A percentile compares a stretch with the other conserved stretches of the same genome.
Evolutionary conservation across 2,113 vertebrate species (phyloP).

Genomic region (Connochaetes taurinus): DNA sequence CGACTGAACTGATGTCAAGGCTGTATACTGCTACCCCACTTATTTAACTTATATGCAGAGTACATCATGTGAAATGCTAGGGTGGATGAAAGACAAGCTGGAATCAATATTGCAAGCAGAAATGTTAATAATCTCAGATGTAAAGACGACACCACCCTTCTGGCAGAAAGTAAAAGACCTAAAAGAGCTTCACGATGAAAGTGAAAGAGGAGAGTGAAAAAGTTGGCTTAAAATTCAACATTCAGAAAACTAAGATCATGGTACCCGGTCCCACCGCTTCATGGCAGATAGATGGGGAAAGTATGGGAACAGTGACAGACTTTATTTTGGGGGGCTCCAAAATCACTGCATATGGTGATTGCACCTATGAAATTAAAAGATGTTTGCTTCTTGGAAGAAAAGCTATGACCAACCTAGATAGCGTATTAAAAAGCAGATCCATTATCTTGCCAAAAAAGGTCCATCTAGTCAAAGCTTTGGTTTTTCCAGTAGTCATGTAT

Average conservation of each 20-base stretch:
- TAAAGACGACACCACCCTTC: neutral
- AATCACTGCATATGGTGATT: neutral
- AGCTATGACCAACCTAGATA: neutral
- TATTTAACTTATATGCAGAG: neutral
- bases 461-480: neutral
- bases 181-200: neutral
- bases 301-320: neutral
- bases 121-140: neutral
- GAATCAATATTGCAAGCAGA: neutral
- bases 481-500: neutral
- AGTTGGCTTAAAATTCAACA: neutral
- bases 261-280: neutral
- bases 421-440: neutral
- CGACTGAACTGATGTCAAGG: neutral
- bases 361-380: neutral
- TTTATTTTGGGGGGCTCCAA: neutral
- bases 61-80: accelerated
- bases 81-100: neutral
- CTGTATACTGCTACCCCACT: neutral
- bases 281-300: neutral
- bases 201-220: neutral
- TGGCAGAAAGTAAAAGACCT: neutral
- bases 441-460: neutral
- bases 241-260: neutral
- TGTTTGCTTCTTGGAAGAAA: neutral